Percentiles rank a stretch among this genome's conserved stretches.
phyloP scores from a whole-genome alignment of 2,797 vertebrate genomes.

The Poecile montanus region DNA sequence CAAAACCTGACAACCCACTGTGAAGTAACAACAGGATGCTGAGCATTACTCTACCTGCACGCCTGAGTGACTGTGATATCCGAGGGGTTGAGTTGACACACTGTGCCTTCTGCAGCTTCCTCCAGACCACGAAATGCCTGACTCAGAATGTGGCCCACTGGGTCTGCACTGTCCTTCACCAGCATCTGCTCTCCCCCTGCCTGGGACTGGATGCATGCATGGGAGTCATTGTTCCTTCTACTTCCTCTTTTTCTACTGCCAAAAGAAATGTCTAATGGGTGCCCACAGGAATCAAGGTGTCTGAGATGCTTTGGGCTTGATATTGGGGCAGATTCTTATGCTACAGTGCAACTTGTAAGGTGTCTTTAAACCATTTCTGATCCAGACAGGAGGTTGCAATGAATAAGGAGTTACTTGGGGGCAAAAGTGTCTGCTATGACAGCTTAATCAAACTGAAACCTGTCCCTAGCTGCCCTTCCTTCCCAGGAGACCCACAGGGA shows the following conservation, averaged over 20 bases:
- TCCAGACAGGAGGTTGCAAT: background rate
- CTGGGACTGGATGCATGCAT: rapidly evolving
- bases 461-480: background rate
- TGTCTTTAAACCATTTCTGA: background rate
- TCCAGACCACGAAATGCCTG: background rate
- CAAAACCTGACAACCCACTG: background rate
- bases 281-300: background rate
- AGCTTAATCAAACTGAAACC: slow-evolving; percentile 11
- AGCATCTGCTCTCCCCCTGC: background rate
- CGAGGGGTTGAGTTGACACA: rapidly evolving
- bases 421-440: background rate
- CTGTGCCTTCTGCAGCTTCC: background rate
- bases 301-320: background rate
- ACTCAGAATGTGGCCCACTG: background rate
- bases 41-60: background rate
- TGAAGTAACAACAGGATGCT: background rate
- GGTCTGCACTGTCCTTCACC: background rate
- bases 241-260: background rate
- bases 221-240: background rate
- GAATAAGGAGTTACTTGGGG: background rate
- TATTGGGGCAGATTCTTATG: background rate
- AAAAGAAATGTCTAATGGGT: background rate
- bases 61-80: background rate
- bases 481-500: background rate
- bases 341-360: background rate